phyloP scores from a whole-genome alignment of 2,113 vertebrate species.

The Fulmarus glacialis region DNA sequence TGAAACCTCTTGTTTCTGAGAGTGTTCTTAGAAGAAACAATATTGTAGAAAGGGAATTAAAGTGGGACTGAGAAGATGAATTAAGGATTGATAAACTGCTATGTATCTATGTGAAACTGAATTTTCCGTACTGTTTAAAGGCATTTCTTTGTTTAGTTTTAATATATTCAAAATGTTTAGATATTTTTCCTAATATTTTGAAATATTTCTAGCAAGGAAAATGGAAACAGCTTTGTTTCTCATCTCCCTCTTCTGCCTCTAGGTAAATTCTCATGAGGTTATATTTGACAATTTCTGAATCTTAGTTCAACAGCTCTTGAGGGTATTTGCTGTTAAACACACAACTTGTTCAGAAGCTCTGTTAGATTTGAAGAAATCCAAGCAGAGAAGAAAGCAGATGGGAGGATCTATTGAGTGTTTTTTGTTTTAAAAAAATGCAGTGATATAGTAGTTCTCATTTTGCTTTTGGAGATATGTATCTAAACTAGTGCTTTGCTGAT shows the following conservation, averaged over 20 bases:
- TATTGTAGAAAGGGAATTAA: neutral
- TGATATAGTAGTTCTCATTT: neutral
- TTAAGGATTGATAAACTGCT: neutral
- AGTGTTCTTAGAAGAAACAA: neutral
- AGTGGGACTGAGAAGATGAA: neutral
- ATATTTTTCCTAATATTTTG: neutral
- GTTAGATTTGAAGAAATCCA: neutral
- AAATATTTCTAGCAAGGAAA: neutral
- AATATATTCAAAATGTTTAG: neutral
- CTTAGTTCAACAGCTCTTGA: neutral
- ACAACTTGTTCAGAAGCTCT: neutral
- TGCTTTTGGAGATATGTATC: neutral
- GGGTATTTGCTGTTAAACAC: neutral
- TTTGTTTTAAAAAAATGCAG: neutral
- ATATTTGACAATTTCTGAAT: neutral
- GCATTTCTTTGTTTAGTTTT: neutral
- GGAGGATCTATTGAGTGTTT: neutral
- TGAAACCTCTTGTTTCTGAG: neutral
- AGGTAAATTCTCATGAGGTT: neutral
- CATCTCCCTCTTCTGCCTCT: neutral
- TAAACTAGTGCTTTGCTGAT: neutral
- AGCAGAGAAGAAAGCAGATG: neutral
- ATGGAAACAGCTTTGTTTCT: neutral
- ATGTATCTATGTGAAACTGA: neutral
- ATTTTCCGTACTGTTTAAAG: neutral